These are phyloP conservation scores for Pachyseris speciosa DNA, from an alignment of 64 coral and sea anemone genomes.

Conservation along the genomic window DNA sequence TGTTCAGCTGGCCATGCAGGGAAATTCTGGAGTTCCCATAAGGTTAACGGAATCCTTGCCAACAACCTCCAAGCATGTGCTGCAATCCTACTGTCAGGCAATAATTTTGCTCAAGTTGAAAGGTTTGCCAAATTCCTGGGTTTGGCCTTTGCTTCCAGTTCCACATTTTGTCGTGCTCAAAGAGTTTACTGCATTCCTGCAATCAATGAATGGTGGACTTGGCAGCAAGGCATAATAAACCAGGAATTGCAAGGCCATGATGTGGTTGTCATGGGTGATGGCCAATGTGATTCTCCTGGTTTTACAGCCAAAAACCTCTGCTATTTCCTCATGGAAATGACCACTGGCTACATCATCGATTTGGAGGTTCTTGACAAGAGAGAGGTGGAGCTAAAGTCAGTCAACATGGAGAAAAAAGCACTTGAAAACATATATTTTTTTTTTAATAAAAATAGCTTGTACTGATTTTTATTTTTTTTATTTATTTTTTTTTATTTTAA, in stretches of 20 bases:
- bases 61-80: slow-evolving; percentile 60
- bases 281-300: slow-evolving; percentile 75
- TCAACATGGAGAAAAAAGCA: not conserved
- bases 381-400: not conserved
- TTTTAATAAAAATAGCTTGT: too few relatives aligned
- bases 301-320: slow-evolving; percentile 11
- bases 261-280: slow-evolving; percentile 64
- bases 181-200: slow-evolving; percentile 53
- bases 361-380: slow-evolving; percentile 36
- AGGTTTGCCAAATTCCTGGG: slow-evolving; percentile 50
- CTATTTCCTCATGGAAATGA: slow-evolving; percentile 12
- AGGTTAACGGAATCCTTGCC: slow-evolving; percentile 27
- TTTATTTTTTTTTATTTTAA: too few relatives aligned
- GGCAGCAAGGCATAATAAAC: slow-evolving; percentile 24
- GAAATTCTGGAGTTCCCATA: slow-evolving; percentile 20
- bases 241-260: slow-evolving; percentile 19
- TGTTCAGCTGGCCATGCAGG: slow-evolving; percentile 37
- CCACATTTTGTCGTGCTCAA: slow-evolving; percentile 51
- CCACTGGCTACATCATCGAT: slow-evolving; percentile 29
- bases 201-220: slow-evolving; percentile 69
- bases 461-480: too few relatives aligned
- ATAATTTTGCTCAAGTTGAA: slow-evolving; percentile 24
- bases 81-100: slow-evolving; percentile 35
- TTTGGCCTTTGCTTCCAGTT: slow-evolving; percentile 44
- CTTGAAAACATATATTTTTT: not conserved